Evolutionary conservation across 2,888 invertebrate genomes (phyloP).

Genomic region (Diplolepis rosae): DNA sequence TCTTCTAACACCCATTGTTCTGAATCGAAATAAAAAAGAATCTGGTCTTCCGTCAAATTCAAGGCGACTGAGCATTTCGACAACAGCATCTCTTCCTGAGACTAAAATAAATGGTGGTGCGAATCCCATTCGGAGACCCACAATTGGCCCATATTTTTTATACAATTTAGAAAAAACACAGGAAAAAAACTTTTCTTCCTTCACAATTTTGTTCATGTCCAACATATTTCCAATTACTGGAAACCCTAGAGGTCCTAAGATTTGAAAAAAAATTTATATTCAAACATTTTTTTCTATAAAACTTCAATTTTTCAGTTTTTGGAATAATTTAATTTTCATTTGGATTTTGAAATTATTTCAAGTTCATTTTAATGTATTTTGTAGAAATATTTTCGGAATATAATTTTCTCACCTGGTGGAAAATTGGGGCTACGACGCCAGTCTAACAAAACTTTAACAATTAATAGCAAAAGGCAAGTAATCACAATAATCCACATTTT

Average conservation of each 20-base stretch:
- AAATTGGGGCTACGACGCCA: slow-evolving; percentile 49
- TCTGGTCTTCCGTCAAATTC: slow-evolving; percentile 83
- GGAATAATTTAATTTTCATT: no score
- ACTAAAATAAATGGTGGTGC: slow-evolving; percentile 78
- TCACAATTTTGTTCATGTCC: slow-evolving; percentile 69
- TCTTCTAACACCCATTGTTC: slow-evolving; percentile 79
- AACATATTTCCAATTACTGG: slow-evolving; percentile 76
- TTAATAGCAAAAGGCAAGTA: slow-evolving; percentile 43
- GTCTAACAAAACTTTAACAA: slow-evolving; percentile 51
- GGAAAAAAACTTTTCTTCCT: slow-evolving; percentile 75
- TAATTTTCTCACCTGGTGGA: slow-evolving; percentile 60
- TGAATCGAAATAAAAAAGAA: slow-evolving; percentile 79
- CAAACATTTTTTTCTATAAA: background rate
- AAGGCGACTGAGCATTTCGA: slow-evolving; percentile 78
- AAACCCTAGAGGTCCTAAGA: slow-evolving; percentile 76
- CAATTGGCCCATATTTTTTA: slow-evolving; percentile 78
- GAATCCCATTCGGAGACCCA: slow-evolving; percentile 79
- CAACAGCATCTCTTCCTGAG: slow-evolving; percentile 78
- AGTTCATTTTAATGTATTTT: background rate
- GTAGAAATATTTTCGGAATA: background rate
- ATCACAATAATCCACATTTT: slow-evolving; percentile 61
- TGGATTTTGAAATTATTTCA: background rate
- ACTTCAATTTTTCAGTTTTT: no score
- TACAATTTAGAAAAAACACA: slow-evolving; percentile 78
- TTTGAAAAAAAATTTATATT: slow-evolving; percentile 8